These are phyloP conservation scores for Formica exsecta DNA, from an alignment of 1,140 invertebrate genomes.

Conservation along the genomic window DNA sequence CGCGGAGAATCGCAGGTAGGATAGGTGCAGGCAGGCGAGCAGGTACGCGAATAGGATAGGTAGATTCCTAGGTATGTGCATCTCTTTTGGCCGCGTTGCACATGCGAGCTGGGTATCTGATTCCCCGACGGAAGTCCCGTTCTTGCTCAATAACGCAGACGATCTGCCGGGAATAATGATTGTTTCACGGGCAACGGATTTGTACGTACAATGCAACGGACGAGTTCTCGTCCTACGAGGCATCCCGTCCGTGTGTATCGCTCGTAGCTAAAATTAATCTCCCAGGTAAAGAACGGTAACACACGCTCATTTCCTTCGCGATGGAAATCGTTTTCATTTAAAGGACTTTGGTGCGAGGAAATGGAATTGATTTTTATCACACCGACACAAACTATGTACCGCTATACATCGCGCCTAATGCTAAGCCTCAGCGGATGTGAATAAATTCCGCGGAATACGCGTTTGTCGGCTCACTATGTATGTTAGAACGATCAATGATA, in stretches of 20 bases:
- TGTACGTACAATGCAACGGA: conserved; percentile 40
- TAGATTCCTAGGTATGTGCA: conserved; percentile 64
- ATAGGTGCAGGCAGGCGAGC: conserved; percentile 8
- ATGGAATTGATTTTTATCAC: conserved; percentile 48
- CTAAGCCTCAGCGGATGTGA: conserved; percentile 23
- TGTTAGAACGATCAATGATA: conserved; percentile 31
- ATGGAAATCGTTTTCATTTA: conserved; percentile 40
- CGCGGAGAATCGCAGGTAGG: conserved; percentile 63
- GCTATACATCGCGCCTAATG: conserved; percentile 10
- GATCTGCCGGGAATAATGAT: conserved; percentile 76
- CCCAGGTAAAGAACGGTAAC: conserved; percentile 16
- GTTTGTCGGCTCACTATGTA: background rate
- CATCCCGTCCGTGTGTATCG: background rate
- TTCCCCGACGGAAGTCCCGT: conserved; percentile 79
- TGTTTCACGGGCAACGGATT: conserved; percentile 55
- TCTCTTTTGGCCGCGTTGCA: conserved; percentile 60
- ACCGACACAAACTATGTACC: background rate
- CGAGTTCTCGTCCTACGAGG: conserved; percentile 3
- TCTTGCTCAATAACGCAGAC: conserved; percentile 81
- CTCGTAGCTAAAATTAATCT: conserved; percentile 33
- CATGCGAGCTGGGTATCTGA: conserved; percentile 75
- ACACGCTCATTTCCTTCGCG: conserved; percentile 33
- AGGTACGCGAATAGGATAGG: conserved; percentile 39
- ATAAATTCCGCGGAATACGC: conserved; percentile 34
- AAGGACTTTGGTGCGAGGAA: conserved; percentile 28